Conservation (phyloP, 2,113 vertebrate species). For the Myocastor coypus region DNA sequence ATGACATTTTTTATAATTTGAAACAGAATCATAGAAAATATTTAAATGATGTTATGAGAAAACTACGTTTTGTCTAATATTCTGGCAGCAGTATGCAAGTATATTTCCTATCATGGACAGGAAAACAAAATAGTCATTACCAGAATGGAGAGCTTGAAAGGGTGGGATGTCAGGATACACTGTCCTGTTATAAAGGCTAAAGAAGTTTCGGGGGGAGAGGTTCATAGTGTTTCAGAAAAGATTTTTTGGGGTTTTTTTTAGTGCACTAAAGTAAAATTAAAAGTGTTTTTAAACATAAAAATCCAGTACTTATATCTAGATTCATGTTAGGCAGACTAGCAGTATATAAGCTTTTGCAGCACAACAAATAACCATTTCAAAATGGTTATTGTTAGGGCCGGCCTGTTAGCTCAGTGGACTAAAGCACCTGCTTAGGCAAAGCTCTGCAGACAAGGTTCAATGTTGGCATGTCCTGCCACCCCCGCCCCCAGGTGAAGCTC, state of each 20-base stretch:
- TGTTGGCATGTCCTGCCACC: too few relatives aligned
- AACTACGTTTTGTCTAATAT: constrained; percentile 26
- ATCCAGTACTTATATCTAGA: constrained; percentile 8
- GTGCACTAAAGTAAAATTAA: constrained; percentile 10
- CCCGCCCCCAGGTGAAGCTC: too few relatives aligned
- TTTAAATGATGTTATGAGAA: background rate
- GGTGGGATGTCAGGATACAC: background rate
- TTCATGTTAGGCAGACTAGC: background rate
- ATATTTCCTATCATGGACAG: background rate
- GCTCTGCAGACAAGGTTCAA: too few relatives aligned
- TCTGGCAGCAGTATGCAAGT: background rate
- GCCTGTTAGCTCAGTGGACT: too few relatives aligned
- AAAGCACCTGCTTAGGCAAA: too few relatives aligned
- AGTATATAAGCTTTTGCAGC: background rate
- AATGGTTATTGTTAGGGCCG: background rate
- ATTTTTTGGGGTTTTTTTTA: background rate
- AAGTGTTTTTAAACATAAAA: constrained; percentile 29
- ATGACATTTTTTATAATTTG: background rate
- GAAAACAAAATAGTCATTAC: background rate
- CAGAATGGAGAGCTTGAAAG: background rate
- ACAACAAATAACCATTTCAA: background rate
- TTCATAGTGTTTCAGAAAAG: constrained; percentile 9
- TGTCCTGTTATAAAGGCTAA: background rate
- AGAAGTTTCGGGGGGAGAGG: background rate
- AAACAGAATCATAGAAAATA: background rate